Evolutionary conservation across 1,140 invertebrate genomes (phyloP), one percentile per base, ranked within the genome.

Genomic region (Lepidurus arcticus): DNA sequence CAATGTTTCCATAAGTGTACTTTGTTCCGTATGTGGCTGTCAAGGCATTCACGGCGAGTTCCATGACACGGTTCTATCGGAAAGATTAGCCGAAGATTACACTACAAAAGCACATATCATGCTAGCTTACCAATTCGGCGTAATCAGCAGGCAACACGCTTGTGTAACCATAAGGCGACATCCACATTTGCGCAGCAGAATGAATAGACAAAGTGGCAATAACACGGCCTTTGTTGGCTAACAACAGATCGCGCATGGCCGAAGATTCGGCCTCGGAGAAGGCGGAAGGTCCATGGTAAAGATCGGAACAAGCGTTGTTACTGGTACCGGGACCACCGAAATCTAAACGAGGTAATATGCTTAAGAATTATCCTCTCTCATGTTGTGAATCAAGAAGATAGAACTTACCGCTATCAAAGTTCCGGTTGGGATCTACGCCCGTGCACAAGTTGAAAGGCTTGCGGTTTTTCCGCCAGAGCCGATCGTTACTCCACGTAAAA

Each of bases 221-320:
- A 6, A 83, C n/a, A 8, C 79, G 74, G 26, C 80, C 44, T 73
- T 76, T 78, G 26, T 89, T 86, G 1, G 87, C 82, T 80, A 89
- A 81, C 11, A 89, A 86, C 81, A 89, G 89, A 82, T 91, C 90
- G 8, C 89, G 86, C 65, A 93, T 78, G 10, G 83, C 83, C 21
- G 47, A 87, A 2, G 94, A 94, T 86, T 98, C 97, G 0, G 93
- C 92, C 86, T 98, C 97, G 0, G 95, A 97, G 84, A 98, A 98
- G 0, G 95, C 89, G 8, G 86, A 84, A 1, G 89, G 87, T n/a
- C 97, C 97, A n/a, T 92, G 90, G 84, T 93, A 99, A 1, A 92
- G 95, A 80, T 97, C 93, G 24, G 91, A 90, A 84, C 97, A 98
- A 0, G 93, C 93, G 85, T 94, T 92, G n/a, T 87, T 89, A n/a